Percentiles rank a stretch among this genome's conserved stretches.
Evolutionary conservation across 2,888 invertebrate species (phyloP).

Genomic region (Andrena bucephala): DNA sequence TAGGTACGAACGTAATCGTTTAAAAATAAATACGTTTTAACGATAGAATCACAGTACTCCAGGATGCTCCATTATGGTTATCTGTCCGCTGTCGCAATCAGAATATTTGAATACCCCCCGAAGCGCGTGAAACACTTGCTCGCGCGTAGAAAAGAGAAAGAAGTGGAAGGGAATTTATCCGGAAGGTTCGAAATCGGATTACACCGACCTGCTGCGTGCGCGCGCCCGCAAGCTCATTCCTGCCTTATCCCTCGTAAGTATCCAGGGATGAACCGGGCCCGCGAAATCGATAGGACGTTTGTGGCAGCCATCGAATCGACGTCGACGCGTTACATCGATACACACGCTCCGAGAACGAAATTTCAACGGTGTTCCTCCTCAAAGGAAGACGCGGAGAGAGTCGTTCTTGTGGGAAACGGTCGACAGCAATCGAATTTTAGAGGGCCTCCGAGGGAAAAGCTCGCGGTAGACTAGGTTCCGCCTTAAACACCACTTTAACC

Average conservation of each 20-base stretch:
- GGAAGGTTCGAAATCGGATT: constrained; percentile 62
- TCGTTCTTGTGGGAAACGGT: constrained; percentile 1
- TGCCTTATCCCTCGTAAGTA: constrained; percentile 48
- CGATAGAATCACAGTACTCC: too few relatives aligned
- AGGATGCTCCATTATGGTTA: too few relatives aligned
- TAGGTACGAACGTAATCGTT: neutral
- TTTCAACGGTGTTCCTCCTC: constrained; percentile 14
- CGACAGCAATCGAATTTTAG: constrained; percentile 25
- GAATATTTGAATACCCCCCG: neutral
- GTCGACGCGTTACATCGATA: constrained; percentile 11
- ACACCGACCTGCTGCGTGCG: constrained; percentile 34
- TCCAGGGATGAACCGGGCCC: constrained; percentile 38
- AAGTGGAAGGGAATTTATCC: constrained; percentile 65
- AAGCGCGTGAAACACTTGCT: neutral
- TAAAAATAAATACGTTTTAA: too few relatives aligned
- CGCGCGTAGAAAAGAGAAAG: constrained; percentile 19
- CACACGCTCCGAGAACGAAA: constrained; percentile 4
- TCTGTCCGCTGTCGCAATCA: neutral
- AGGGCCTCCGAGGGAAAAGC: neutral
- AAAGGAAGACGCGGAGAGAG: neutral
- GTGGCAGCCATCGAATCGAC: constrained; percentile 33
- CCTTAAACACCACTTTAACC: neutral
- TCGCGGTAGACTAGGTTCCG: neutral
- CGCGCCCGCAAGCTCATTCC: neutral
- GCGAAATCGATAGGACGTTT: constrained; percentile 55